Base-by-base conservation (phyloP, 2,888 invertebrate genomes). In the Morpho achilles region DNA sequence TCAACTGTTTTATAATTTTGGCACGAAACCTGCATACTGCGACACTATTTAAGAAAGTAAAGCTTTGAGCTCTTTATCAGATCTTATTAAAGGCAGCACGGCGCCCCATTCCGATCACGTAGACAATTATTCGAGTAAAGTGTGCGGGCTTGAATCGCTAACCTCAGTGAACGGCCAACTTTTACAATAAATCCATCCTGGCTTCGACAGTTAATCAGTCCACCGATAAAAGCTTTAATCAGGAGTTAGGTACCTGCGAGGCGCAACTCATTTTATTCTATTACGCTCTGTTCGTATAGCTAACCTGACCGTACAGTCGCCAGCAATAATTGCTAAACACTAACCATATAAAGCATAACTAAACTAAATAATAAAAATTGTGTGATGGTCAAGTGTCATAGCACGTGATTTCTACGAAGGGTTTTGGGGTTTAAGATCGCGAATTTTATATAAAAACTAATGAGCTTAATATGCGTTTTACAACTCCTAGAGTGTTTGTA, bases 71-170 rank as follows among this genome's bases (percentile, higher is more conserved):
- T 67, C 69, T 70, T 82, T 86, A 87, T 88, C 85, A 79, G 82
- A 84, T 84, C 82, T 87, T 87, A 89, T 87, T 88, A 87, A 87
- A 84, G 75, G 74, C 77, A 76, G 74, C 73, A 73, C 75, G 77
- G 82, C 79, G 78, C 79, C 73, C 75, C 76, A 89, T 89, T 89
- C 88, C 81, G 82, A 85, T 84, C 89, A 90, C 89, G 89, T 90
- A 88, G 87, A 88, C 89, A 90, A 90, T 90, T 89, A 89, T 90
- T 86, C 87, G 84, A 83, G 82, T 86, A 83, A 86, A 88, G 89
- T 85, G 88, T 83, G 87, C 86, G 81, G 84, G 82, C 84, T 85
- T 84, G 87, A 88, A 88, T 88, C 87, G 87, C 88, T 88, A 87
- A 85, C 86, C 87, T 86, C 84, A 80, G 76, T 74, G 87, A 86